A percentile compares a stretch with the other conserved stretches of the same genome.
Evolutionary conservation across 1,140 invertebrate genomes (phyloP).

Genomic region (Seison nebaliae): DNA sequence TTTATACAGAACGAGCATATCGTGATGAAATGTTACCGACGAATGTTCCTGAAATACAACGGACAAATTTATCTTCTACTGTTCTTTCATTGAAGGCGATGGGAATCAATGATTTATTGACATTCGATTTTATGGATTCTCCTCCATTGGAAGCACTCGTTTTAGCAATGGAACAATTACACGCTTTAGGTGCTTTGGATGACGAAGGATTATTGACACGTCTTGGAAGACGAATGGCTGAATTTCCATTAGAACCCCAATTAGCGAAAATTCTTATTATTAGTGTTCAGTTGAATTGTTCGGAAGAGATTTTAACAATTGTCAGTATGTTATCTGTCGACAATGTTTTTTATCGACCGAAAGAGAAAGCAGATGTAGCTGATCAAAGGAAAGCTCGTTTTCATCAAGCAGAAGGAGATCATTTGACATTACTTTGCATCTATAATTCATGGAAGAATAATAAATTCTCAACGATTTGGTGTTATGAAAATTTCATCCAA

Average conservation of each 20-base stretch:
- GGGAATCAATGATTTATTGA: conserved; percentile 97
- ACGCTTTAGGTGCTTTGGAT: conserved; percentile 81
- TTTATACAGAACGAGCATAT: conserved; percentile 92
- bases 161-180: conserved; percentile 80
- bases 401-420: conserved; percentile 90
- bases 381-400: conserved; percentile 96
- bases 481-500: conserved; percentile 98
- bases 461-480: conserved; percentile 95
- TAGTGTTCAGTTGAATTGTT: conserved; percentile 90
- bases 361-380: conserved; percentile 81
- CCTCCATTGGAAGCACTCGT: conserved; percentile 70
- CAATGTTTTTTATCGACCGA: conserved; percentile 75
- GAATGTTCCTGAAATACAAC: conserved; percentile 92
- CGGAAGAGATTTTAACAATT: conserved; percentile 88
- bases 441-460: conserved; percentile 99
- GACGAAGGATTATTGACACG: conserved; percentile 78
- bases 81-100: conserved; percentile 85
- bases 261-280: conserved; percentile 97
- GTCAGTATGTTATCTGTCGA: conserved; percentile 96
- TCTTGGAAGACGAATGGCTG: conserved; percentile 80
- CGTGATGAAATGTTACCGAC: conserved; percentile 92
- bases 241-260: conserved; percentile 91
- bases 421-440: conserved; percentile 79
- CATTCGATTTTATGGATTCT: conserved; percentile 99
- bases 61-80: conserved; percentile 83